Evolutionary conservation across 2,113 vertebrate genomes (phyloP), one percentile per base, ranked within the genome.

Genomic region (Vimba vimba): DNA sequence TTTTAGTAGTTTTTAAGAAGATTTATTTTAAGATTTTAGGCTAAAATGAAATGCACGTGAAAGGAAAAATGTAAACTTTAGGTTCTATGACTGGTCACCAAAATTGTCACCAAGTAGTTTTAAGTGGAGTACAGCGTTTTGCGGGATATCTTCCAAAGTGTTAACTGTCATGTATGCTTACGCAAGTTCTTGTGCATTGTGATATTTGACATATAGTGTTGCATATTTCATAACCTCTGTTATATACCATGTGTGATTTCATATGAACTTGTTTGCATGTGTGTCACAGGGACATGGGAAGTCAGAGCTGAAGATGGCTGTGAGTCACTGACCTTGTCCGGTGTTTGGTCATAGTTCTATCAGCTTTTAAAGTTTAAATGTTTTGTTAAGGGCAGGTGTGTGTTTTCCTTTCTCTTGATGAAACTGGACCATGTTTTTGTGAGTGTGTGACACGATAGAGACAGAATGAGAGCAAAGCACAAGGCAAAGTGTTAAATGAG

Each of bases 341-440:
- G 55, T 87, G 71, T 74, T 87, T 78, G 68, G 39, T 84, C 45
- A 76, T 36, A 75, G 45, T 77, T 59, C 90, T 87, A 84, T 89
- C 60, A 79, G 79, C 69, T 81, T 75, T 25, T 80, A 82, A 88
- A 90, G 88, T 88, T 90, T 86, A 83, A 85, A 86, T 25, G 69
- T 62, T 77, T 43, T 68, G n/a, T 12, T 68, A 36, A 77, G 52
- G 43, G 59, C 83, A 88, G 89, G 86, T 90, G 88, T 81, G 78
- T 76, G 73, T 88, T 89, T 88, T 83, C 82, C 82, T 86, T 57
- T 79, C 45, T 78, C 47, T 71, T 62, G 60, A 62, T 78, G 64
- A 86, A 78, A 33, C 17, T 19, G 75, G 33, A 59, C n/a, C 47
- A n/a, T 88, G 66, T 78, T 52, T 87, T 78, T 85, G 30, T 77